Conservation (phyloP, 2,888 invertebrate species). For the Teleiodes luculella region DNA sequence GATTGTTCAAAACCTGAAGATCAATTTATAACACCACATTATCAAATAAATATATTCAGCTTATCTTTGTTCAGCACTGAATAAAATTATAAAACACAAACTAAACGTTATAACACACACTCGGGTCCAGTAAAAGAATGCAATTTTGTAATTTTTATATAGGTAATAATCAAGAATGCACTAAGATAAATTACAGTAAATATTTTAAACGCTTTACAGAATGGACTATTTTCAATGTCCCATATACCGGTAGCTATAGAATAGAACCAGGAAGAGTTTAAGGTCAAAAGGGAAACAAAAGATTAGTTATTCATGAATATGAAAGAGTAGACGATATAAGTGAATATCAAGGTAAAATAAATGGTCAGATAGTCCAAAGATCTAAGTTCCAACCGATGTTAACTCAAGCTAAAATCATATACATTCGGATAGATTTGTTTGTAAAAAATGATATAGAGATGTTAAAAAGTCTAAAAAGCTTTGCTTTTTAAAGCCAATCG, state of each 20-base stretch:
- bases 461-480: too few relatives aligned
- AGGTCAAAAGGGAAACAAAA: conserved; percentile 59
- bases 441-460: not conserved
- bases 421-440: not conserved
- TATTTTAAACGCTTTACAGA: not conserved
- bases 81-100: not conserved
- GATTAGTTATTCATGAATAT: conserved; percentile 33
- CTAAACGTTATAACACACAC: not conserved
- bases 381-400: not conserved
- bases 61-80: not conserved
- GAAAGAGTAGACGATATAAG: conserved; percentile 33
- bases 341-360: not conserved
- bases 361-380: not conserved
- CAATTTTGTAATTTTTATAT: too few relatives aligned
- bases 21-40: conserved; percentile 49
- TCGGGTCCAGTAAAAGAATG: too few relatives aligned
- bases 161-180: too few relatives aligned
- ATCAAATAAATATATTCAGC: not conserved
- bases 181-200: not conserved
- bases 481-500: too few relatives aligned
- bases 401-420: not conserved
- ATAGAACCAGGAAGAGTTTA: conserved; percentile 46
- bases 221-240: not conserved
- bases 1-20: conserved; percentile 67
- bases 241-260: not conserved